Percentiles rank a stretch among this genome's conserved stretches.
Evolutionary conservation across 2,888 invertebrate species (phyloP).

Genomic region (Hydraecia micacea): DNA sequence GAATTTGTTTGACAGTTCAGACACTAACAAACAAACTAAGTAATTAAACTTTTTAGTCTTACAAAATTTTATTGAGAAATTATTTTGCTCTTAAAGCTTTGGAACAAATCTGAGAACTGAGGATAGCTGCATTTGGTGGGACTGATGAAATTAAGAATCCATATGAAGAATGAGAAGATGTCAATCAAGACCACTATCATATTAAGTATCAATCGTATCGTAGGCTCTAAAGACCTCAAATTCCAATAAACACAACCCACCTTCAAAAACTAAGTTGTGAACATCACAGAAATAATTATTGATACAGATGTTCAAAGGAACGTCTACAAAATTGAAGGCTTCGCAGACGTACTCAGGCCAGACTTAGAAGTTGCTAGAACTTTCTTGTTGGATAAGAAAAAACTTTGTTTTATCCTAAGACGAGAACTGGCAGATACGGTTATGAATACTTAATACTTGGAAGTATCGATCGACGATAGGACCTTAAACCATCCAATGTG

Average conservation of each 20-base stretch:
- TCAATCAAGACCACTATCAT: not conserved
- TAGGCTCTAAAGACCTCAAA: conserved; percentile 1
- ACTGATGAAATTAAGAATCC: not conserved
- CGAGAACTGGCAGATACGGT: conserved; percentile 29
- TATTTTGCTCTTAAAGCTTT: not conserved
- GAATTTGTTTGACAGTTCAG: conserved; percentile 23
- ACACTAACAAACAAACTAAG: not conserved
- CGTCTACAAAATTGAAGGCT: conserved; percentile 2
- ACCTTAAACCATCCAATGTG: conserved; percentile 22
- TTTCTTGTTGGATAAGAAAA: conserved; percentile 18
- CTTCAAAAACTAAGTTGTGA: conserved; percentile 4
- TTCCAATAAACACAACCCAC: not conserved
- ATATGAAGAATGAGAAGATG: not conserved
- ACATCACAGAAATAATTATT: conserved; percentile 41
- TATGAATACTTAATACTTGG: conserved; percentile 53
- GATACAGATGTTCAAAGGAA: conserved; percentile 54
- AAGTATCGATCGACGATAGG: conserved; percentile 34
- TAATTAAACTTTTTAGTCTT: not conserved
- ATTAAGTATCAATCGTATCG: conserved; percentile 9
- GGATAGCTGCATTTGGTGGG: not conserved
- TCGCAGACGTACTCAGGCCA: not conserved
- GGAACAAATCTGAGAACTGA: not conserved
- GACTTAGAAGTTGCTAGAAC: conserved; percentile 9
- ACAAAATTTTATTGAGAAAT: not conserved
- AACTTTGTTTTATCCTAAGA: conserved; percentile 29